Percentiles rank a stretch among this genome's conserved stretches.
Evolutionary conservation across 2,113 vertebrate species (phyloP).

Genomic region (Podarcis raffonei): DNA sequence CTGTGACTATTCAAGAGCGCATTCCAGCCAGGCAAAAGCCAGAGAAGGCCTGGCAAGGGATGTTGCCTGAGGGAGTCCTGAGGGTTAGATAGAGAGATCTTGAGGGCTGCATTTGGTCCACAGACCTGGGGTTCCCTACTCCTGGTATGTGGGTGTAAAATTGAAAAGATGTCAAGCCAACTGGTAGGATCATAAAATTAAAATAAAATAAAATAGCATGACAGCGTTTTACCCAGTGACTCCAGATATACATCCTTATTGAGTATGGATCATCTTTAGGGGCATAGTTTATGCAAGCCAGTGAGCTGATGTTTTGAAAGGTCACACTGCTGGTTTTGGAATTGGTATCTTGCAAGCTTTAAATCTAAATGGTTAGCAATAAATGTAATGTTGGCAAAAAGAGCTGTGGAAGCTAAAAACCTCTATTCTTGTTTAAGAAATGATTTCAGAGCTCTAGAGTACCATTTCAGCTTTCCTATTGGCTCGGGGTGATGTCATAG

Average conservation of each 20-base stretch:
- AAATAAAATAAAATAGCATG: background rate
- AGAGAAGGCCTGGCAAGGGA: too few species aligned
- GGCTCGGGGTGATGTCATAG: conserved; percentile 49
- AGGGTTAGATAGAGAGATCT: too few species aligned
- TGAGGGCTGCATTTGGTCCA: too few species aligned
- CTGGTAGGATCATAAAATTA: background rate
- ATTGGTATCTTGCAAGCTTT: conserved; percentile 36
- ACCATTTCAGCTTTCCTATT: conserved; percentile 47
- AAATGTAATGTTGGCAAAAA: conserved; percentile 43
- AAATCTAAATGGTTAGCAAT: conserved; percentile 47
- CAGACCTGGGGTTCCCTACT: background rate
- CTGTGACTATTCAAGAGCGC: too few species aligned
- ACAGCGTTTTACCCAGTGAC: background rate
- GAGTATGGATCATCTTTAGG: background rate
- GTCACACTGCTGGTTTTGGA: background rate
- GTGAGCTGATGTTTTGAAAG: background rate
- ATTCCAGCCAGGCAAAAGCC: too few species aligned
- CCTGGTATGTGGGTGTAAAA: background rate
- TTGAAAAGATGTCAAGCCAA: background rate
- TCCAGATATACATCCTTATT: background rate
- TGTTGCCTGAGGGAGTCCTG: too few species aligned
- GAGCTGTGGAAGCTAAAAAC: conserved; percentile 37
- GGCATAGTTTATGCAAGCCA: background rate
- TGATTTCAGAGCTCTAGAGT: conserved; percentile 44
- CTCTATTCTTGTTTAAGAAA: conserved; percentile 55